Evolutionary conservation across 2,797 vertebrate species (phyloP), one percentile per base, ranked within the genome.

Genomic region (Vireo griseus): DNA sequence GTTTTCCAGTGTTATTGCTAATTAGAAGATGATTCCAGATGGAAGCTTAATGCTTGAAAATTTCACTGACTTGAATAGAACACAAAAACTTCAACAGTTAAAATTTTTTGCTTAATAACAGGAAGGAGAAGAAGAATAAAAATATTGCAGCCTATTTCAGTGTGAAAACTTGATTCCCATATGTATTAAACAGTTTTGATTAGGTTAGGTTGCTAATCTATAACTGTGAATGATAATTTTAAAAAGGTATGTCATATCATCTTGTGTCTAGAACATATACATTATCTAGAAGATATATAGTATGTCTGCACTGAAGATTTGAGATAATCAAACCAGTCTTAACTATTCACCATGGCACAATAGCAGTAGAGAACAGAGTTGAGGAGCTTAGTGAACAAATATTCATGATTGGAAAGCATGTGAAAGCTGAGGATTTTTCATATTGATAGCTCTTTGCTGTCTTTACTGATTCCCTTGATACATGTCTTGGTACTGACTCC

Each of bases 151-250:
- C 6, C 6, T 52, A 13, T 54, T 88, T 37, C 35, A 69, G 5
- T 52, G 10, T 40, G 35, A 79, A 69, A 63, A 57, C 10, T 52
- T 48, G 20, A 42, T 63, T 84, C 31, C 5, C 5, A 42, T 58
- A 15, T 6, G 24, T 12, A 79, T 26, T 13, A 58, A 74, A 48
- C 1, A 15, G 8, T 52, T 88, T 79, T n/a, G 14, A 33, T 54
- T 20, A 1, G 12, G 35, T 35, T 35, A 35, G 1, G 1, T 15
- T 59, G 13, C 11, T 50, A 24, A 71, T 35, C 3, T 50, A 8
- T 61, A 40, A 35, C 10, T 50, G 19, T 12, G 19, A n/a, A 61
- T 25, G 11, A 66, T 40, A 61, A 45, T 76, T 66, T 51, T 13
- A n/a, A 61, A 55, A 73, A 52, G 0, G 31, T 17, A 28, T 12